A percentile compares a stretch with the other conserved stretches of the same genome.
These are phyloP conservation scores for Polietes domitor DNA, from an alignment of 2,888 invertebrate genomes.

Conservation along the genomic window DNA sequence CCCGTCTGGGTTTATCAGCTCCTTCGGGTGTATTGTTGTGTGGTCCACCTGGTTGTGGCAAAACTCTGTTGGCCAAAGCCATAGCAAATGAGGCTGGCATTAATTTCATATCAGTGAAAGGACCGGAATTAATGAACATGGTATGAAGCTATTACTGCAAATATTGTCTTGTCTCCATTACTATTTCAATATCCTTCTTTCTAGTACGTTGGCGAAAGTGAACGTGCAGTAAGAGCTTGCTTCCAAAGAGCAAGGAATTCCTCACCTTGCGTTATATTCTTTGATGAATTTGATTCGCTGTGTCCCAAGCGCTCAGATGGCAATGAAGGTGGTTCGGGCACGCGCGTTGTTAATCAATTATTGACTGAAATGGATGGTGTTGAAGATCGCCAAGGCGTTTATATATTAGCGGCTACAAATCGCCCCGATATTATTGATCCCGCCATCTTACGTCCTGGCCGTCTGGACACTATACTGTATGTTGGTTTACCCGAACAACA, in stretches of 20 bases:
- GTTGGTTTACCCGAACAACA: slow-evolving; percentile 91
- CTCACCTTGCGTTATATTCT: slow-evolving; percentile 98
- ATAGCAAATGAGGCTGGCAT: slow-evolving; percentile 99
- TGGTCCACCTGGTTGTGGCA: slow-evolving; percentile 98
- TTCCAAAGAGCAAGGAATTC: slow-evolving; percentile 97
- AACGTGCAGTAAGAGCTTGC: slow-evolving; percentile 96
- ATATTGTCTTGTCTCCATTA: too few species aligned
- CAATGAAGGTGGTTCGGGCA: slow-evolving; percentile 87
- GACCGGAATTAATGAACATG: slow-evolving; percentile 98
- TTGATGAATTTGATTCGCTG: slow-evolving; percentile 98
- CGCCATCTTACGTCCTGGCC: slow-evolving; percentile 93
- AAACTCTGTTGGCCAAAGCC: slow-evolving; percentile 98
- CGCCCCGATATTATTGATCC: slow-evolving; percentile 98
- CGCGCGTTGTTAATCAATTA: slow-evolving; percentile 96
- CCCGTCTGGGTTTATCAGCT: slow-evolving; percentile 88
- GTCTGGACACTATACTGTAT: slow-evolving; percentile 94
- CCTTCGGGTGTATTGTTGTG: slow-evolving; percentile 96
- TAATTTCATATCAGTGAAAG: slow-evolving; percentile 99
- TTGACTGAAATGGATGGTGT: slow-evolving; percentile 99
- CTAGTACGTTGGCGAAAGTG: slow-evolving; percentile 98
- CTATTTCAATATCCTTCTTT: slow-evolving; percentile 69
- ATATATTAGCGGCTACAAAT: slow-evolving; percentile 97
- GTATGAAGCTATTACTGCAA: slow-evolving; percentile 82
- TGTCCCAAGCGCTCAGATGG: slow-evolving; percentile 93
- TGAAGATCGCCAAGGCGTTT: slow-evolving; percentile 94